A percentile compares a stretch with the other conserved stretches of the same genome.
Conservation (phyloP, 2,888 invertebrate genomes). For the Scaptomyza parva region DNA sequence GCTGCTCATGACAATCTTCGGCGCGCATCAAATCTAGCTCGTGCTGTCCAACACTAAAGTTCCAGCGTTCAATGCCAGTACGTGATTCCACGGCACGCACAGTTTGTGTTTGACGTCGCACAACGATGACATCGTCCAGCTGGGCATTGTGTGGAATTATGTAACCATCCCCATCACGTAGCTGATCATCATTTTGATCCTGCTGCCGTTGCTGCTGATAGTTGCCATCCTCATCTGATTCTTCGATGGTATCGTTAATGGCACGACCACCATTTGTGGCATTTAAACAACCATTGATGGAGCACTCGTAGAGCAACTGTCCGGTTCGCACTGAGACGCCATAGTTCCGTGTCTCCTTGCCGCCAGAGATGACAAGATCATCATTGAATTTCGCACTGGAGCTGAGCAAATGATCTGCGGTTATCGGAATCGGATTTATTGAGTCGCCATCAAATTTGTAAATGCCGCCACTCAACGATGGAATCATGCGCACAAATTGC, state of each 20-base stretch:
- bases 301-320: slow-evolving; percentile 91
- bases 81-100: slow-evolving; percentile 95
- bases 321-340: slow-evolving; percentile 92
- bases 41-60: slow-evolving; percentile 97
- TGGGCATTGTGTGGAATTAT: slow-evolving; percentile 78
- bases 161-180: slow-evolving; percentile 54
- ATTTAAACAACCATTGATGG: slow-evolving; percentile 89
- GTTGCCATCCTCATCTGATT: slow-evolving; percentile 25
- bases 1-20: slow-evolving; percentile 85
- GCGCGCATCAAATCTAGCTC: slow-evolving; percentile 88
- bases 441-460: slow-evolving; percentile 96
- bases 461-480: slow-evolving; percentile 95
- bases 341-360: slow-evolving; percentile 93
- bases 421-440: slow-evolving; percentile 94
- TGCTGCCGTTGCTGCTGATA: slow-evolving; percentile 2
- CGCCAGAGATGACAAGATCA: slow-evolving; percentile 94
- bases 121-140: slow-evolving; percentile 88
- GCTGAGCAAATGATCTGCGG: slow-evolving; percentile 93
- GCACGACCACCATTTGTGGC: slow-evolving; percentile 86
- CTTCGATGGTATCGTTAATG: slow-evolving; percentile 57
- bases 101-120: slow-evolving; percentile 93
- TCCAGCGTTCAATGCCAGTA: slow-evolving; percentile 95
- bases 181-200: slow-evolving; percentile 38
- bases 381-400: slow-evolving; percentile 95
- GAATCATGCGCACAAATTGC: slow-evolving; percentile 94